phyloP scores from a whole-genome alignment of 2,113 vertebrate genomes.

The Alectura lathami region DNA sequence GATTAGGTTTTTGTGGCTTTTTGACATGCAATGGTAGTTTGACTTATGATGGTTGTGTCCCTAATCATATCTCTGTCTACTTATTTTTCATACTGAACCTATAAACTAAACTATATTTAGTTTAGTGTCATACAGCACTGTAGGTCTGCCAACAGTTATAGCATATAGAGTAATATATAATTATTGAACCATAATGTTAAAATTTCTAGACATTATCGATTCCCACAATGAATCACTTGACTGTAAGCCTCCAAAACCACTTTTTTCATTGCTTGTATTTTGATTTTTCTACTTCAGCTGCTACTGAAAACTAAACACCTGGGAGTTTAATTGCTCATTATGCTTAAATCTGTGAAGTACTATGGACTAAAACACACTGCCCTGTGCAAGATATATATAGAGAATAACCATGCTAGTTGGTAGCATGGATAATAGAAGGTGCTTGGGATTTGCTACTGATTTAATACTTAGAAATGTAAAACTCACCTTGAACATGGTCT shows the following conservation, averaged over 20 bases:
- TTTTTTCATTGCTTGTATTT: conserved; percentile 48
- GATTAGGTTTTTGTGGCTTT: not conserved
- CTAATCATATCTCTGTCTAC: not conserved
- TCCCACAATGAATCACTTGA: conserved; percentile 55
- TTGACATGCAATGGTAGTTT: not conserved
- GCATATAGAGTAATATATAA: not conserved
- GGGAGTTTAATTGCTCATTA: conserved; percentile 71
- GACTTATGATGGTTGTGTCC: not conserved
- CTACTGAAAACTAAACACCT: conserved; percentile 53
- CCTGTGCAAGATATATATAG: conserved; percentile 46
- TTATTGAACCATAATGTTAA: conserved; percentile 39
- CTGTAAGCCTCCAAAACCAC: conserved; percentile 44
- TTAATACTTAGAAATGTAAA: not conserved
- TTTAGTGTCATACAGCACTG: conserved; percentile 22
- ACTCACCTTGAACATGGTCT: not conserved
- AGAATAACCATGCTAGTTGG: conserved; percentile 40
- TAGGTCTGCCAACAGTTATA: conserved; percentile 32
- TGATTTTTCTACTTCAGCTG: conserved; percentile 64
- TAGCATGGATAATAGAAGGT: not conserved
- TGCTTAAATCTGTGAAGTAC: conserved; percentile 52
- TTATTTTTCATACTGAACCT: conserved; percentile 8
- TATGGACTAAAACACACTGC: conserved; percentile 41
- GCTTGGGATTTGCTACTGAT: not conserved
- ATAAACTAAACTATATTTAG: too few species aligned
- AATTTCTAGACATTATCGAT: conserved; percentile 50